These are phyloP conservation scores for Genyomyrus donnyi DNA, from an alignment of 2,113 vertebrate species.

Conservation along the genomic window DNA sequence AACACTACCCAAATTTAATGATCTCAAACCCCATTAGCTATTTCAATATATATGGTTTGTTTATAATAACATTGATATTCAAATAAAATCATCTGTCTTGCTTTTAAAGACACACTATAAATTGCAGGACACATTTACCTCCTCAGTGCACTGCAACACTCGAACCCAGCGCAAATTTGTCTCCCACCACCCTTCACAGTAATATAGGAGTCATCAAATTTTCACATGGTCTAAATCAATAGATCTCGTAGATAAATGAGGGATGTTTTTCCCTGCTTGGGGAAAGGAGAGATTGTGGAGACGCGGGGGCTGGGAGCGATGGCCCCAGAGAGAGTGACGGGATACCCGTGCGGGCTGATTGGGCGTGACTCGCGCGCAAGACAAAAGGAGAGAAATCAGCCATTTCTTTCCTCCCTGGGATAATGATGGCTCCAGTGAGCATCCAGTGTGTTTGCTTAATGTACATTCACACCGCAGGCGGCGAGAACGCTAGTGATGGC, in stretches of 20 bases:
- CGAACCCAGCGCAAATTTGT: not conserved
- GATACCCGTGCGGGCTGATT: slow-evolving; percentile 26
- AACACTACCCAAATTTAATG: not conserved
- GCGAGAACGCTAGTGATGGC: not conserved
- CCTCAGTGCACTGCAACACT: not conserved
- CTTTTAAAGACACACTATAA: slow-evolving; percentile 10
- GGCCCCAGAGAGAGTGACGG: not conserved
- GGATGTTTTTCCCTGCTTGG: not conserved
- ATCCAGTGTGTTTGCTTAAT: slow-evolving; percentile 20
- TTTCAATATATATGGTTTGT: not conserved
- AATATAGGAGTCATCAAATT: slow-evolving; percentile 23
- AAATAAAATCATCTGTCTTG: not conserved
- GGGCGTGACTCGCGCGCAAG: slow-evolving; percentile 28
- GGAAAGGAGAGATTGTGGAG: not conserved
- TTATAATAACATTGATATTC: not conserved
- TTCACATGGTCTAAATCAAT: slow-evolving; percentile 23
- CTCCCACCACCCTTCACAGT: not conserved
- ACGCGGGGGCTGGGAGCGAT: not conserved
- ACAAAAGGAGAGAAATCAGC: slow-evolving; percentile 28
- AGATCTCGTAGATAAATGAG: slow-evolving; percentile 3
- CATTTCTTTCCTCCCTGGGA: slow-evolving; percentile 23
- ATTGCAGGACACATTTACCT: slow-evolving; percentile 11
- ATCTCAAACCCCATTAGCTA: not conserved
- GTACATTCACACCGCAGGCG: not conserved
- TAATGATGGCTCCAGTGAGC: slow-evolving; percentile 31